Percentiles rank a stretch among this genome's conserved stretches.
phyloP scores from a whole-genome alignment of 2,888 invertebrate species.

The Chesias legatella region DNA sequence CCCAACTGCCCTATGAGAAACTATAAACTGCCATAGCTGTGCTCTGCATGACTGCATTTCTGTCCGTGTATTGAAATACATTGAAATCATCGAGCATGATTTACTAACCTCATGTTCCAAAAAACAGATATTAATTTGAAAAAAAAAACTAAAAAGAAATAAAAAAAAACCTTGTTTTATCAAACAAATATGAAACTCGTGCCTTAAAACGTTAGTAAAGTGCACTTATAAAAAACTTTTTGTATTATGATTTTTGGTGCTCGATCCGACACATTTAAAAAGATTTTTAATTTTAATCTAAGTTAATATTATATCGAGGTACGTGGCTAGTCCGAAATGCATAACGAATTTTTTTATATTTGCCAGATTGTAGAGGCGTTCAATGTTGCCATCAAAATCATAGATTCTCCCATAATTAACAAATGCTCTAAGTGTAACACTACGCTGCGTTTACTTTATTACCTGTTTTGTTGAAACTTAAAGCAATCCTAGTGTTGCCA shows the following conservation, averaged over 20 bases:
- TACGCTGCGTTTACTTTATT: neutral
- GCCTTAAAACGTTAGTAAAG: slow-evolving; percentile 31
- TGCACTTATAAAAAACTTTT: neutral
- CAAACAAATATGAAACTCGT: too few relatives aligned
- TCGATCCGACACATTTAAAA: slow-evolving; percentile 37
- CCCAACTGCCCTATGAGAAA: slow-evolving; percentile 95
- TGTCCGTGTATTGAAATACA: slow-evolving; percentile 49
- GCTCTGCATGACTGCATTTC: slow-evolving; percentile 74
- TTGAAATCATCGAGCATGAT: slow-evolving; percentile 55
- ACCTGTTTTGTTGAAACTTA: neutral
- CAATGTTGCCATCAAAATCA: slow-evolving; percentile 8
- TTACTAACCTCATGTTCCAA: slow-evolving; percentile 42
- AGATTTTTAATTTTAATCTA: slow-evolving; percentile 32
- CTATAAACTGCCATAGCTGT: slow-evolving; percentile 85
- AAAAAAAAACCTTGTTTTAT: too few relatives aligned
- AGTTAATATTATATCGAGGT: slow-evolving; percentile 48
- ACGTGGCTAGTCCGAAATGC: slow-evolving; percentile 65
- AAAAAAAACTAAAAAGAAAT: slow-evolving; percentile 5
- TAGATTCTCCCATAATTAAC: too few relatives aligned
- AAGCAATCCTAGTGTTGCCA: too few relatives aligned
- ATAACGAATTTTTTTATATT: slow-evolving; percentile 42
- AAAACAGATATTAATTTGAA: neutral
- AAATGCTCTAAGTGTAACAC: slow-evolving; percentile 1
- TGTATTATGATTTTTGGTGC: slow-evolving; percentile 44
- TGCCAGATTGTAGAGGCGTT: slow-evolving; percentile 6